Evolutionary conservation across 2,797 vertebrate genomes (phyloP).

Genomic region (Pteropus rufus): DNA sequence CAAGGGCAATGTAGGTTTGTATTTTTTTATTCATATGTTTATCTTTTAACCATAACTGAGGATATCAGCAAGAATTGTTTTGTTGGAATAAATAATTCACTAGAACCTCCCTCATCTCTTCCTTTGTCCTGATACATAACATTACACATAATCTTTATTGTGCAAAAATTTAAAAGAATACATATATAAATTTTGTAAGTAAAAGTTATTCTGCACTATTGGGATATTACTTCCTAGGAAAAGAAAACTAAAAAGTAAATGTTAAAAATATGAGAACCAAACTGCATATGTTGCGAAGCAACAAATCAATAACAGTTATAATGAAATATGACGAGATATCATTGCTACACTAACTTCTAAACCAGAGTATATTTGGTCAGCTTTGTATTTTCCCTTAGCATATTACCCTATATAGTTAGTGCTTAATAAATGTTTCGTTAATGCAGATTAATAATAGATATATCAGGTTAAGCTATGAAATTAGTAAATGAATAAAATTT

Average conservation of each 20-base stretch:
- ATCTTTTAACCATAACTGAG: neutral
- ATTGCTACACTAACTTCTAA: neutral
- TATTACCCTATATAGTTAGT: neutral
- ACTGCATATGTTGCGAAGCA: neutral
- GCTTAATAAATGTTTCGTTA: neutral
- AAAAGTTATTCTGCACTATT: neutral
- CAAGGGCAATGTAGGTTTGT: neutral
- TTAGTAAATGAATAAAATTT: neutral
- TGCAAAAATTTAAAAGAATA: neutral
- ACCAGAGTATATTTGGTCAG: neutral
- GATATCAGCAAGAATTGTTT: neutral
- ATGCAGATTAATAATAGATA: neutral
- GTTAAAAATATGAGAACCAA: neutral
- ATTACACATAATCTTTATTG: neutral
- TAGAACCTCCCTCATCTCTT: neutral
- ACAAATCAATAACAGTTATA: neutral
- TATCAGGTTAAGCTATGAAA: neutral
- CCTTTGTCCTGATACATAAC: neutral
- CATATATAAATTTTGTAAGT: neutral
- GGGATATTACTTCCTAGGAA: neutral
- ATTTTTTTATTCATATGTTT: neutral
- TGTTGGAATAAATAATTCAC: neutral
- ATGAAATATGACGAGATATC: neutral
- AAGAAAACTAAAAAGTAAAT: neutral
- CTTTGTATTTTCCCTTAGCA: neutral